These are phyloP conservation scores for Panagrolaimus sp. DNA, from an alignment of 1,140 invertebrate genomes.

Conservation along the genomic window DNA sequence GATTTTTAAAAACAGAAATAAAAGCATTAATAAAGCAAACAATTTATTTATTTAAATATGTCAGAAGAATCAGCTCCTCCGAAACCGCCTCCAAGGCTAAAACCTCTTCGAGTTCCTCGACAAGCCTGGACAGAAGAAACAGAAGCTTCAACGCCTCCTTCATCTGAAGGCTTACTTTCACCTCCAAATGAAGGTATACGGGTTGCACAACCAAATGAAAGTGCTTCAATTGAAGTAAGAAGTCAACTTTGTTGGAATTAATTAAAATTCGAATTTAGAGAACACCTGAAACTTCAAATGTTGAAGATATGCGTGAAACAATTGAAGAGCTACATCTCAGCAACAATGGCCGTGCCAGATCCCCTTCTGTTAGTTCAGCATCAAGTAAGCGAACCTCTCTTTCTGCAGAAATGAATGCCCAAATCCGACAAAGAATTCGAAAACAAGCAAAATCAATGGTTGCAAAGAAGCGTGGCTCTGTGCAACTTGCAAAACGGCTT, in stretches of 20 bases:
- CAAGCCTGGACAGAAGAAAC: slow-evolving; percentile 1
- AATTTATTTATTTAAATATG: no score
- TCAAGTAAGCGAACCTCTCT: slow-evolving; percentile 25
- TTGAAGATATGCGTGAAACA: background rate
- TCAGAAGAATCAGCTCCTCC: no score
- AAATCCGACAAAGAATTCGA: slow-evolving; percentile 39
- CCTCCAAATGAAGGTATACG: background rate
- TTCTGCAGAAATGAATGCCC: slow-evolving; percentile 27
- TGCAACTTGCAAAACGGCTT: slow-evolving; percentile 34
- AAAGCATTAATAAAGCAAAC: no score
- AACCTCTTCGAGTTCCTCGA: background rate
- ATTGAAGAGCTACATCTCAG: background rate
- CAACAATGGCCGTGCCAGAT: background rate
- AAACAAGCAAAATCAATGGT: slow-evolving; percentile 43
- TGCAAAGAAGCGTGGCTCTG: slow-evolving; percentile 39
- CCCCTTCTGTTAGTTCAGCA: slow-evolving; percentile 12
- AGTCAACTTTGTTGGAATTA: background rate
- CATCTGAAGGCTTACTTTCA: background rate
- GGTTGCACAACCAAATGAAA: background rate
- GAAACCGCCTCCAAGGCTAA: background rate
- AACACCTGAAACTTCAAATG: slow-evolving; percentile 9
- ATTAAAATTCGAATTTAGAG: background rate
- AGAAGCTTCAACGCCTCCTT: no score
- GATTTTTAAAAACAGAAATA: no score
- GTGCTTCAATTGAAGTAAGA: slow-evolving; percentile 10